Percentiles rank a stretch among this genome's conserved stretches.
phyloP scores from a whole-genome alignment of 2,113 vertebrate genomes.

The Cryptotis parvus region DNA sequence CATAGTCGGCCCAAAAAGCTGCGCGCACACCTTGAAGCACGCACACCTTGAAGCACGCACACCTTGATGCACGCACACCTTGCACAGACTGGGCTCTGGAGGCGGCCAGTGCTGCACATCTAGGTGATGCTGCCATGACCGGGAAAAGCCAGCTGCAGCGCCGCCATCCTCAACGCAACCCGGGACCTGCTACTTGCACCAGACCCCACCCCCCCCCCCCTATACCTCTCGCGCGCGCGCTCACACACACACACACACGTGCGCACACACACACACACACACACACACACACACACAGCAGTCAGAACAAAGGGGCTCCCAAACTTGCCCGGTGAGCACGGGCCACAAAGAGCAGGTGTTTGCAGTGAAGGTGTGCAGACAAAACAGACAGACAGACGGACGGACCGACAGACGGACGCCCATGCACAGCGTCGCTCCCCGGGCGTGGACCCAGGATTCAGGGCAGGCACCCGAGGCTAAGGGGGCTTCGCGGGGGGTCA shows the following conservation, averaged over 20 bases:
- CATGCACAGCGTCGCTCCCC: conserved; percentile 46
- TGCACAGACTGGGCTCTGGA: too few species aligned
- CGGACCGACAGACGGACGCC: conserved; percentile 26
- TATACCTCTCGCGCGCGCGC: conserved; percentile 31
- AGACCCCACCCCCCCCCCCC: neutral
- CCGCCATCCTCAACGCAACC: conserved; percentile 20
- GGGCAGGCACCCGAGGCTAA: neutral
- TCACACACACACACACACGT: neutral
- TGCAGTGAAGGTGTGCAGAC: conserved; percentile 24
- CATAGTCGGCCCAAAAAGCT: neutral
- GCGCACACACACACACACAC: conserved; percentile 10
- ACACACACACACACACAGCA: neutral
- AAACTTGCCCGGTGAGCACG: neutral
- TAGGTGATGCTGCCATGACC: neutral
- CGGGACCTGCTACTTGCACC: neutral
- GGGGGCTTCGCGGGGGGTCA: conserved; percentile 59
- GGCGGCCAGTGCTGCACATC: neutral
- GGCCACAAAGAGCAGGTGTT: conserved; percentile 51
- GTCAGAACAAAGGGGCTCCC: conserved; percentile 73
- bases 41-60: neutral
- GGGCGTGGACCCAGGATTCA: neutral
- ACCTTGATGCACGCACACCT: too few species aligned
- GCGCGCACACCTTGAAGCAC: neutral
- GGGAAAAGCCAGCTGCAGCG: neutral
- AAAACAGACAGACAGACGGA: neutral